Percentiles rank a stretch among this genome's conserved stretches.
Evolutionary conservation across 2,888 invertebrate species (phyloP).

Genomic region (Metacarcinus magister): DNA sequence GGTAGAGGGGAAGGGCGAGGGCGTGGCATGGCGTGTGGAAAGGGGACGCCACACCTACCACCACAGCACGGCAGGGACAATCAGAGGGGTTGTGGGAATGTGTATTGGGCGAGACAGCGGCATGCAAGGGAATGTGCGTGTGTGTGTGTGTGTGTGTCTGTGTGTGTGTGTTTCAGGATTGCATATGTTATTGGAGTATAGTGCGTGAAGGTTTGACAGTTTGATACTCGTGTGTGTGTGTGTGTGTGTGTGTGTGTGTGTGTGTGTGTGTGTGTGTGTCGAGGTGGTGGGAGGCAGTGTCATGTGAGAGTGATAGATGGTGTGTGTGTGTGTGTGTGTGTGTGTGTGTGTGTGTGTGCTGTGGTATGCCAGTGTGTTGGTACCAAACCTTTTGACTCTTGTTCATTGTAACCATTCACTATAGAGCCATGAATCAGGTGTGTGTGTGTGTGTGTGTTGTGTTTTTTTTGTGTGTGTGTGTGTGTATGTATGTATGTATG

Average conservation of each 20-base stretch:
- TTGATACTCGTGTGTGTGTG: neutral
- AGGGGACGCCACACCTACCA: neutral
- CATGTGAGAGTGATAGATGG: neutral
- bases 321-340: conserved; percentile 29
- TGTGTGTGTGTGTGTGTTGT: neutral
- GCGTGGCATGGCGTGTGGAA: neutral
- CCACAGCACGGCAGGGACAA: neutral
- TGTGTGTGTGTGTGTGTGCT: neutral
- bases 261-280: conserved; percentile 39
- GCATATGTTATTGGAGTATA: neutral
- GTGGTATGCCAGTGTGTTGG: neutral
- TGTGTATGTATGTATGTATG: neutral
- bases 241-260: conserved; percentile 41
- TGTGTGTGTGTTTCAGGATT: neutral
- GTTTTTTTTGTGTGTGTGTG: neutral
- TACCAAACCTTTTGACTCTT: neutral
- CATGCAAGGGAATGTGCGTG: neutral
- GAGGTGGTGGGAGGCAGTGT: neutral
- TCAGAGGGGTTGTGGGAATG: conserved; percentile 2
- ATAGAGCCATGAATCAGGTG: conserved; percentile 37
- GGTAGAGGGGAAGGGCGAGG: neutral
- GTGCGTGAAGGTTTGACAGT: neutral
- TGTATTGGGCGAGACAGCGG: neutral
- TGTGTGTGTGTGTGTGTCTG: neutral
- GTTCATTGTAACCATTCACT: neutral